These are phyloP conservation scores for Cochlearius cochlearius DNA, from an alignment of 2,113 vertebrate genomes.

Conservation along the genomic window DNA sequence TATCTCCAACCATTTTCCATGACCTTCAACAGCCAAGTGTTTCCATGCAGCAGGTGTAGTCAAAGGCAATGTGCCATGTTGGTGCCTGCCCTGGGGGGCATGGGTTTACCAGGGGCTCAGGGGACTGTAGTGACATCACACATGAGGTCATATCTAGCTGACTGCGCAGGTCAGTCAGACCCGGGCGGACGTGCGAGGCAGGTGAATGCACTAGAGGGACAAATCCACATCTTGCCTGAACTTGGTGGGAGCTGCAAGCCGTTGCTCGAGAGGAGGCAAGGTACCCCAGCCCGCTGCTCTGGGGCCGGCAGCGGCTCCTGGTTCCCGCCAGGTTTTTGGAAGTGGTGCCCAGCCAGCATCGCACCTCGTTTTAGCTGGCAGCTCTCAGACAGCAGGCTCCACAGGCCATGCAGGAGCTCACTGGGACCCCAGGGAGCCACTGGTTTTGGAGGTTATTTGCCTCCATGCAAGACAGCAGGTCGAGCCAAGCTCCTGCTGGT, in stretches of 20 bases:
- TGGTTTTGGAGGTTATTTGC: not conserved
- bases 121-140: not conserved
- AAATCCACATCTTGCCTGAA: not conserved
- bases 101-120: not conserved
- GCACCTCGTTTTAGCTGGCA: not conserved
- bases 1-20: not conserved
- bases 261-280: not conserved
- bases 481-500: not conserved
- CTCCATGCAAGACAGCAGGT: not conserved
- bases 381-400: not conserved
- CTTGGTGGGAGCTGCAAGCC: fast-evolving
- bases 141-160: not conserved
- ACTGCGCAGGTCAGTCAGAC: not conserved
- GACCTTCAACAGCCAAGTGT: fast-evolving
- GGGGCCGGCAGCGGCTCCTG: not conserved
- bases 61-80: not conserved
- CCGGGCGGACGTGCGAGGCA: fast-evolving
- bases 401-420: not conserved
- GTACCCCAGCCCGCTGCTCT: not conserved
- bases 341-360: fast-evolving
- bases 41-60: not conserved
- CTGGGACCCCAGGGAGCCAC: not conserved
- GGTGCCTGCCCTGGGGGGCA: not conserved
- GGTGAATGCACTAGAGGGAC: not conserved
- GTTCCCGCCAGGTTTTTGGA: not conserved